These are phyloP conservation scores for Brachyptera putata DNA, from an alignment of 2,888 invertebrate genomes.

Conservation along the genomic window DNA sequence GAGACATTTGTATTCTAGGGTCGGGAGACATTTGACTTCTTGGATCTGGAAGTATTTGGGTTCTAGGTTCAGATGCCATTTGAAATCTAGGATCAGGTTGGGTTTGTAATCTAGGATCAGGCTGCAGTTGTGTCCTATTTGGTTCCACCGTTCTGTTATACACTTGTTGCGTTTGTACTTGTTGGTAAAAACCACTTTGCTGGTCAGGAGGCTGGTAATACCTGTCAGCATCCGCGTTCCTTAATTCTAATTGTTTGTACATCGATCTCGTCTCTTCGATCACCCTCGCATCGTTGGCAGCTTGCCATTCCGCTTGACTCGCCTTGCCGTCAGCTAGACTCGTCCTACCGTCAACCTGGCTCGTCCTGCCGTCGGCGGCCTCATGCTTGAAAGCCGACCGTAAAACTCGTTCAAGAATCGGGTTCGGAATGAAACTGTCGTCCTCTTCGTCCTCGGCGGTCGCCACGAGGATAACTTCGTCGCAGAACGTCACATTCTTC, in stretches of 20 bases:
- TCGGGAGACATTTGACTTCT: no score
- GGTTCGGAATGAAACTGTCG: conserved; percentile 86
- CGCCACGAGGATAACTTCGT: conserved; percentile 88
- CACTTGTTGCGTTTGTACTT: background rate
- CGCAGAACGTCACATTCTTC: conserved; percentile 93
- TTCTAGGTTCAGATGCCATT: no score
- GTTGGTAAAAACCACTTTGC: background rate
- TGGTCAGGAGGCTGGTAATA: background rate
- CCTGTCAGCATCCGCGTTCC: background rate
- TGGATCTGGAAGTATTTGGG: no score
- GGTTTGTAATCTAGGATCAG: no score
- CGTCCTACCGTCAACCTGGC: no score
- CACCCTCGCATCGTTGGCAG: no score
- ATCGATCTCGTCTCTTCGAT: no score
- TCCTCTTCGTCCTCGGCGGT: conserved; percentile 90
- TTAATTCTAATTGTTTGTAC: background rate
- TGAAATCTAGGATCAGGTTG: no score
- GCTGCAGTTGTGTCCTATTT: no score
- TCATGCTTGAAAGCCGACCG: conserved; percentile 61
- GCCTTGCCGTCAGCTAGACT: no score
- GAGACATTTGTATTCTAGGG: no score
- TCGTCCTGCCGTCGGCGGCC: background rate
- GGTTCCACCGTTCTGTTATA: no score
- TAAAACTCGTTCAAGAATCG: conserved; percentile 79
- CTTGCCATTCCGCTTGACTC: background rate